Conservation (phyloP, 2,797 vertebrate genomes). For the Percopsis omiscomaycus region DNA sequence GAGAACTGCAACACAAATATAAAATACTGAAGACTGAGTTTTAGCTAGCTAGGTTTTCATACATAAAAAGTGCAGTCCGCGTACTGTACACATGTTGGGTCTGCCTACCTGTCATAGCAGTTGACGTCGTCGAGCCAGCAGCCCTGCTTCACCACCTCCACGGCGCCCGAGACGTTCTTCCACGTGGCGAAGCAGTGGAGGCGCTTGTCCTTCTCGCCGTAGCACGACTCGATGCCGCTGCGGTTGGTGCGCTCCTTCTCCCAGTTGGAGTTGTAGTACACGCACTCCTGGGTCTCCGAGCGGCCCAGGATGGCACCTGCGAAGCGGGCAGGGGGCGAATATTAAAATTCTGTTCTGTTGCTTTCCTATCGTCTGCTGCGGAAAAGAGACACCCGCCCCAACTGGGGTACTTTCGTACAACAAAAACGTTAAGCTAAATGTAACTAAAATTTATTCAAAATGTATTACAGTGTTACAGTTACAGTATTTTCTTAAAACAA, state of each 20-base stretch:
- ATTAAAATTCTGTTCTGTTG: not conserved
- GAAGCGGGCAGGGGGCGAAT: slow-evolving; percentile 19
- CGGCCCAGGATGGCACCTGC: slow-evolving; percentile 95
- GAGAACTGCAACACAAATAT: too few species aligned
- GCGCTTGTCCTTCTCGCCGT: slow-evolving; percentile 93
- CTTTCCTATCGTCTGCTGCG: too few species aligned
- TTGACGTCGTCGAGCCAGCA: slow-evolving; percentile 99
- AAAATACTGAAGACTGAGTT: too few species aligned
- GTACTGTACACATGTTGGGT: too few species aligned
- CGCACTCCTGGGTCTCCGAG: slow-evolving; percentile 94
- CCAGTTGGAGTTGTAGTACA: slow-evolving; percentile 95
- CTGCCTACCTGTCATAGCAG: slow-evolving; percentile 91
- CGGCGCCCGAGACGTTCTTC: slow-evolving; percentile 92
- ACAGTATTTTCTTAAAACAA: too few species aligned
- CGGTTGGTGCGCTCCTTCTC: slow-evolving; percentile 94
- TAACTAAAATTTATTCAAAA: too few species aligned
- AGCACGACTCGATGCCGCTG: slow-evolving; percentile 90
- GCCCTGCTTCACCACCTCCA: slow-evolving; percentile 95
- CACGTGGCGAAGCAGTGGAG: slow-evolving; percentile 96
- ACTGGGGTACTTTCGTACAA: too few species aligned
- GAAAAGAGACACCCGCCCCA: too few species aligned
- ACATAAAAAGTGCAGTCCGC: too few species aligned
- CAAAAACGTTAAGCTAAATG: too few species aligned
- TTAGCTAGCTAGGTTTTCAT: too few species aligned
- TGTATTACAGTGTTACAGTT: too few species aligned